phyloP scores from a whole-genome alignment of 2,888 invertebrate species.

The Calephelis perditalis region DNA sequence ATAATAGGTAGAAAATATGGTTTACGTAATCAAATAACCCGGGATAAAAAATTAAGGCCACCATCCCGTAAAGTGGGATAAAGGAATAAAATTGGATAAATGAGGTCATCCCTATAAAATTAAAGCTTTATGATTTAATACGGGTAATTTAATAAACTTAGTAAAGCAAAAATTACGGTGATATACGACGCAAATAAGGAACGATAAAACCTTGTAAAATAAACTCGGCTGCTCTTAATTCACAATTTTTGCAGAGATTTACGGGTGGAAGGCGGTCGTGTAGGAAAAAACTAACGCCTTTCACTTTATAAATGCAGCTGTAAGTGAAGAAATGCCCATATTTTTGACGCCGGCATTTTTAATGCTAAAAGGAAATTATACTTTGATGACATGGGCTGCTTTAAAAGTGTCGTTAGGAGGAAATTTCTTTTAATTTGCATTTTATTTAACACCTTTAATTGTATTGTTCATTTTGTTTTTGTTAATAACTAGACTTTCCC shows the following conservation, averaged over 20 bases:
- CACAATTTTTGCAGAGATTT: conserved; percentile 14
- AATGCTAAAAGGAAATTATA: neutral
- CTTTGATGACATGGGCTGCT: conserved; percentile 1
- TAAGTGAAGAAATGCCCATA: conserved; percentile 3
- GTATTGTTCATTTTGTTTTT: too few relatives aligned
- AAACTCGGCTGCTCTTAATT: conserved; percentile 13
- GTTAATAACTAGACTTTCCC: too few relatives aligned
- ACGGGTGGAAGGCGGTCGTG: conserved; percentile 11
- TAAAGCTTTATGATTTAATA: too few relatives aligned
- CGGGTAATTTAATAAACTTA: too few relatives aligned
- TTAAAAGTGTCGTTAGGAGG: conserved; percentile 2
- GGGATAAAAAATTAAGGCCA: too few relatives aligned
- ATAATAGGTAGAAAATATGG: too few relatives aligned
- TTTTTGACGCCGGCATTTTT: conserved; percentile 7
- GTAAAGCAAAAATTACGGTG: neutral
- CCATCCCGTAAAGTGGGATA: too few relatives aligned
- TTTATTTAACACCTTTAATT: neutral
- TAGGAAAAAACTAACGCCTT: conserved; percentile 8
- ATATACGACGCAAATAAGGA: conserved; percentile 11
- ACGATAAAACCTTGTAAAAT: conserved; percentile 13
- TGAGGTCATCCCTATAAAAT: neutral
- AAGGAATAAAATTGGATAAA: neutral
- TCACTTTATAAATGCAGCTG: conserved; percentile 5
- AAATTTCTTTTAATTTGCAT: neutral
- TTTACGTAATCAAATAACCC: too few relatives aligned